Base-by-base conservation (phyloP, 64 coral and sea anemone species). In the Acropora yongei region DNA sequence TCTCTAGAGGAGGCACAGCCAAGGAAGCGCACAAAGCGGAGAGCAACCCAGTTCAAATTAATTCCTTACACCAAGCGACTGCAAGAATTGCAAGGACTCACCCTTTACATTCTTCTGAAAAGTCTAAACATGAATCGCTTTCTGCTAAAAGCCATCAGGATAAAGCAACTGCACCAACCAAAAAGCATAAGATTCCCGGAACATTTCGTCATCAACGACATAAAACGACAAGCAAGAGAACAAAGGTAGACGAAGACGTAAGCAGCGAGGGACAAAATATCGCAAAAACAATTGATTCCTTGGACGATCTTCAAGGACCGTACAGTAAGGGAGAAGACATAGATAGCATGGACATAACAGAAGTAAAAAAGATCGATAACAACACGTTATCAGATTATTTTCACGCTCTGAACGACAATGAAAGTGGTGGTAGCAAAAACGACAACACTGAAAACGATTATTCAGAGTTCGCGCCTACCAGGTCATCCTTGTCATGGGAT, bases 341-440 rank as follows among this genome's bases (percentile, higher is more conserved):
- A 55, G 94, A 96, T 20, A 73, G 83, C 5, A 71, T 79, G 74
- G 76, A 78, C 5, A 72, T 97, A 5, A 89, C 88, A 4, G 75
- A 91, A 85, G 89, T 97, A 2, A 97, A 63, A 2, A 90, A 88
- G 79, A 91, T 97, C 48, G 95, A 97, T 58, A 89, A 88, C n/a
- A 93, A 84, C 0, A 85, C 92, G n/a, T 78, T 97, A 10, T 88
- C 84, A 48, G 89, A 97, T 74, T 97, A 97, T 74, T 97, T 97
- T 83, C 88, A 97, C n/a, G 92, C 95, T 7, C 74, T 97, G 41
- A 97, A 97, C 39, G 95, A 88, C 17, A 78, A 97, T 4, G 83
- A 72, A 68, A 82, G 69, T 76, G 57, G 85, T 18, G 75, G 55
- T 0, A 49, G 16, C 44, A 80, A 68, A 10, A 83, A 93, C 8